Conservation (phyloP, 2,888 invertebrate species). For the Hemistola chrysoprasaria region DNA sequence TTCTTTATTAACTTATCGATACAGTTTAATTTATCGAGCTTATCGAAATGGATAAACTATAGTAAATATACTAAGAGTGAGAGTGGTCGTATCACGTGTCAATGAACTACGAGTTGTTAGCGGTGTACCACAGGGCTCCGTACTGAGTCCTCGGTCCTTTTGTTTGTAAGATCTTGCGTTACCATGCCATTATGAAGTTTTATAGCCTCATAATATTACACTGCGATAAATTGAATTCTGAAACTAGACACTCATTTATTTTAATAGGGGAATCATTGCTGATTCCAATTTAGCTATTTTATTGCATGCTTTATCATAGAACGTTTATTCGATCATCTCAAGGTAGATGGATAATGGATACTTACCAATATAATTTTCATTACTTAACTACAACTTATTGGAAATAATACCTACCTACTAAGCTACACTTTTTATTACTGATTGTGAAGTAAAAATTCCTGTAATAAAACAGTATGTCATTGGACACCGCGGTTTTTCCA, state of each 20-base stretch:
- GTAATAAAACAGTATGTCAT: too few species aligned
- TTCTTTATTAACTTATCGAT: background rate
- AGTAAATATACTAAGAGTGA: conserved; percentile 41
- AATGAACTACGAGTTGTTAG: conserved; percentile 52
- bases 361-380: too few species aligned
- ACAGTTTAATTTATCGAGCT: conserved; percentile 13
- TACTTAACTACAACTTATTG: too few species aligned
- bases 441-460: too few species aligned
- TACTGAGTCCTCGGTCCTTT: conserved; percentile 40
- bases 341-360: too few species aligned
- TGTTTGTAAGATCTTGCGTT: conserved; percentile 41
- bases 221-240: conserved; percentile 16
- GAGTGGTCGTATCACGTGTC: conserved; percentile 53
- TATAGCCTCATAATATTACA: conserved; percentile 20
- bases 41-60: conserved; percentile 22
- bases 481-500: too few species aligned
- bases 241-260: conserved; percentile 1
- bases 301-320: background rate
- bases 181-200: conserved; percentile 37
- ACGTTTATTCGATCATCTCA: too few species aligned
- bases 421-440: too few species aligned
- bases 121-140: conserved; percentile 55
- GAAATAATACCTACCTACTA: too few species aligned
- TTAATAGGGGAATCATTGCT: conserved; percentile 7
- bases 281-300: conserved; percentile 1